These are phyloP conservation scores for Merluccius polli DNA, from an alignment of 2,797 vertebrate genomes.

Conservation along the genomic window DNA sequence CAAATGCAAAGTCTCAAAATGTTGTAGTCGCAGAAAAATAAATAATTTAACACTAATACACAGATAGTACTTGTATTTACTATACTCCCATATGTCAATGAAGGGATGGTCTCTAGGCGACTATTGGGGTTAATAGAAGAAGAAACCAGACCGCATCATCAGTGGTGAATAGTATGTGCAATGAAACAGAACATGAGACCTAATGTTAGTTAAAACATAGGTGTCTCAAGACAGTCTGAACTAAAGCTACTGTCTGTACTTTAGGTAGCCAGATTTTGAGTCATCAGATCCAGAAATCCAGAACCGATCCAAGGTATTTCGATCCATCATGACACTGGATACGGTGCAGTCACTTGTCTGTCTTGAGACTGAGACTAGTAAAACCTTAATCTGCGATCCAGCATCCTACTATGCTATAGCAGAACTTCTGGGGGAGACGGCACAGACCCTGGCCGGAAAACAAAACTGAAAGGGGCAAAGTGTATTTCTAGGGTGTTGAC, in stretches of 20 bases:
- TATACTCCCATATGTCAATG: not conserved
- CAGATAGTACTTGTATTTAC: not conserved
- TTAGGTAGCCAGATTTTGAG: not conserved
- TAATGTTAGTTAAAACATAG: not conserved
- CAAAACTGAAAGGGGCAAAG: too few species aligned
- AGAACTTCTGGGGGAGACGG: too few species aligned
- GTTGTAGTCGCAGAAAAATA: not conserved
- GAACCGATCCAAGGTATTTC: not conserved
- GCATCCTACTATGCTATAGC: not conserved
- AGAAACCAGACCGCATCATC: not conserved
- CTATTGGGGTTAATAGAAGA: not conserved
- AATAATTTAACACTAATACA: not conserved
- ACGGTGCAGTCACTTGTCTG: not conserved
- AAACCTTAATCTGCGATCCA: not conserved
- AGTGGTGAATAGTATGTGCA: slow-evolving; percentile 1
- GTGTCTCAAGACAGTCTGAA: not conserved
- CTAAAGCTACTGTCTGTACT: not conserved
- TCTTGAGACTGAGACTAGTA: not conserved
- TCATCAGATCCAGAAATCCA: not conserved
- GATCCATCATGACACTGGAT: too few species aligned
- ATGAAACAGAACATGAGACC: not conserved
- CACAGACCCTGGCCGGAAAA: too few species aligned
- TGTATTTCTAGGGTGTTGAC: too few species aligned
- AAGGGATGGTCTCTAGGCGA: not conserved
- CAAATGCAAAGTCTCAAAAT: not conserved